Base-by-base conservation (phyloP, 2,888 invertebrate genomes). In the Synanthedon andrenaeformis region DNA sequence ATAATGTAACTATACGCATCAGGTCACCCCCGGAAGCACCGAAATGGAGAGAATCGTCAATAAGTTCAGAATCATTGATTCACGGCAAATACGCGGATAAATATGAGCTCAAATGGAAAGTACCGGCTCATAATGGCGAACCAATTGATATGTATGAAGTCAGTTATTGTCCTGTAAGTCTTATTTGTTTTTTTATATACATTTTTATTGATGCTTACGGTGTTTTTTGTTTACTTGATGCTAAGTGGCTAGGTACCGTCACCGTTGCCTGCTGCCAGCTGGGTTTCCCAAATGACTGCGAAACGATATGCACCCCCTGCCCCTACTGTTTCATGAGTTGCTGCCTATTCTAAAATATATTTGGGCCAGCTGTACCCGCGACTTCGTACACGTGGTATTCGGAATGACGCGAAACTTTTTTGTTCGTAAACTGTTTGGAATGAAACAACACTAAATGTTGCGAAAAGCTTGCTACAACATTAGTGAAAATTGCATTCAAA, bases 61-160 rank as follows among this genome's bases (percentile, higher is more conserved):
- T 79, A 41, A 85, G 76, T 55, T 74, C 86, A 3, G 85, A 86
- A 69, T 85, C 86, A 11, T 72, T 87, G 53, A 74, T 80, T 55
- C 82, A 85, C 62, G 84, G 84, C 54, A 85, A 79, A 49, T 95
- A 91, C 74, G 92, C 92, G 28, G 93, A 94, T 79, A 92, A 92
- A 71, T 96, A 92, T 72, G 94, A 95, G 69, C 77, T 96, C 17
- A 89, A 92, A 69, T 97, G 96, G 96, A 91, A 91, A 66, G 91
- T 93, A 52, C 96, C 96, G 0, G 92, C 93, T 52, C 94, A 96
- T 72, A 97, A 97, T 79, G 97, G 97, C 8, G 95, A 95, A 79
- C 93, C 93, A 28, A 96, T 97, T 69, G 93, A 94, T 71, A 89
- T 89, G 76, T 97, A 96, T 79, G 90, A 92, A 75, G 90, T 97